A percentile compares a stretch with the other conserved stretches of the same genome.
Evolutionary conservation across 2,113 vertebrate species (phyloP).

Genomic region (Baryphthengus martii): DNA sequence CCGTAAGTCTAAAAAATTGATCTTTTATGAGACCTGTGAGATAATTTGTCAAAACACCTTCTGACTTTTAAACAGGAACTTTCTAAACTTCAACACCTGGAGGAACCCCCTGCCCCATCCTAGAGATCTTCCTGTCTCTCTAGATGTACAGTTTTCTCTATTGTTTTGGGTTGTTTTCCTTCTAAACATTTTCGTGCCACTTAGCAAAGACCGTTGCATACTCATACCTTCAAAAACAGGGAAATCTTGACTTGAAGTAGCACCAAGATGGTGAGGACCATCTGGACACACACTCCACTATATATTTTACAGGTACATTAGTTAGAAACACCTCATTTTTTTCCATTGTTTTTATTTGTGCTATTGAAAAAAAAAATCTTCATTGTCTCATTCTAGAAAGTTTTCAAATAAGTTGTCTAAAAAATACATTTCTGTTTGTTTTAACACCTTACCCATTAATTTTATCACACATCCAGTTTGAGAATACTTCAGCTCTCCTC

Average conservation of each 20-base stretch:
- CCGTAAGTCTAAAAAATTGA: background rate
- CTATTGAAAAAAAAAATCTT: background rate
- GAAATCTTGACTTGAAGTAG: background rate
- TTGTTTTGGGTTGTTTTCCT: background rate
- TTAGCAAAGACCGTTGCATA: background rate
- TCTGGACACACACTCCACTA: background rate
- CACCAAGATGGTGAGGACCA: background rate
- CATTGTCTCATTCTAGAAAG: background rate
- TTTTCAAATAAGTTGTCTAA: background rate
- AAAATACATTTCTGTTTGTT: background rate
- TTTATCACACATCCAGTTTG: background rate
- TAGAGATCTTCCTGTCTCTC: background rate
- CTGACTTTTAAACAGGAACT: background rate
- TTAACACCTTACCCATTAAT: background rate
- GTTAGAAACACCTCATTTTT: background rate
- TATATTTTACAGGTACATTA: background rate
- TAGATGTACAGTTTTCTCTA: background rate
- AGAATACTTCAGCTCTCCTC: background rate
- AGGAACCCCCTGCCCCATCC: background rate
- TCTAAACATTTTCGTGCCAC: background rate
- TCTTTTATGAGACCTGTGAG: background rate
- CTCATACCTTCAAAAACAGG: background rate
- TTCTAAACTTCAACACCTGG: background rate
- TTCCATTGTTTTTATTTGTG: background rate
- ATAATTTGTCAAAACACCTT: background rate